Evolutionary conservation across 92 coral and sea anemone genomes (phyloP), one percentile per base, ranked within the genome.

Genomic region (Zoanthus solanderi): DNA sequence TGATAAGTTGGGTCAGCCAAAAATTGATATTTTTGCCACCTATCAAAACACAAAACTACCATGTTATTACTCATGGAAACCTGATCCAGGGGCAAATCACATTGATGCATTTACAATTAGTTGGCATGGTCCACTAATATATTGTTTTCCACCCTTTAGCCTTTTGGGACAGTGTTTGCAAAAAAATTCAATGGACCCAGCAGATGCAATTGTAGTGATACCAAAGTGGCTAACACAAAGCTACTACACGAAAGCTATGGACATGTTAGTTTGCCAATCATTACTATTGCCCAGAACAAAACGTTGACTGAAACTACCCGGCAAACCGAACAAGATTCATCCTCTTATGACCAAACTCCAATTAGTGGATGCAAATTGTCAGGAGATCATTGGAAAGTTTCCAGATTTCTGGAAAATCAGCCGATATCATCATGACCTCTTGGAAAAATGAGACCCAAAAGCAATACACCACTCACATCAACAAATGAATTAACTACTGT

Each of bases 21-120:
- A 82, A 78, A 82, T 82, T 83, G 83, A 83, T 75, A 44, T 71
- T 69, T 88, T 78, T 79, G 57, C 57, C 0, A 52, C 57, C 57
- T 52, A 52, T 52, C 57, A 52, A 52, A 52, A 52, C 57, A 52
- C 57, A 52, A 52, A 52, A 52, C 57, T 52, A 52, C 57, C 57
- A 52, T 52, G 57, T 52, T 52, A 52, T 77, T 85, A 90, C 85
- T 90, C 90, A 57, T 86, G 88, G 90, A 87, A 82, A 85, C 79
- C 93, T 86, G 90, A 90, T 87, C 88, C 93, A 60, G 73, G 75
- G 57, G 90, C 93, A n/a, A 63, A 78, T 83, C 86, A 90, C 86
- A 90, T 90, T 32, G 93, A 90, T 76, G 90, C 93, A 69, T 90
- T 87, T 86, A 90, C 90, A 45, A 87, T 79, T 68, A 90, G 86